phyloP scores from a whole-genome alignment of 2,888 invertebrate genomes.

The Mimachlamys varia region DNA sequence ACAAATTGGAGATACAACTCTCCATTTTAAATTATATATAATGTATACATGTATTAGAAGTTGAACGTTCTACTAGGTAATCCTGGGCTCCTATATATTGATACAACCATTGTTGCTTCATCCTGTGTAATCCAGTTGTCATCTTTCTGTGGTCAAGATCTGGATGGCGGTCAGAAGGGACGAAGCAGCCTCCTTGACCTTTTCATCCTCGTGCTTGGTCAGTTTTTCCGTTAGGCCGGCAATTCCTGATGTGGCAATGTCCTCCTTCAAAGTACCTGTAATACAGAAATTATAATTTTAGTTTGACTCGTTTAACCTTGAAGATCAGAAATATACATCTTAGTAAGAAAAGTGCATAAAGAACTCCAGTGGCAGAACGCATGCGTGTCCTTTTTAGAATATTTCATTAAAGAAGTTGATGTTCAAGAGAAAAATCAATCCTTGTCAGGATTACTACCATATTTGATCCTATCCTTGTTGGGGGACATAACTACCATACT shows the following conservation, averaged over 20 bases:
- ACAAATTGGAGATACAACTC: background rate
- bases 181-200: constrained; percentile 69
- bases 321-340: too few relatives aligned
- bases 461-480: too few relatives aligned
- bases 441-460: too few relatives aligned
- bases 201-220: constrained; percentile 66
- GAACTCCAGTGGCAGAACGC: too few relatives aligned
- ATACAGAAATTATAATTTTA: constrained; percentile 35
- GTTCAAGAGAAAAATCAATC: too few relatives aligned
- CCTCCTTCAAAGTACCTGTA: constrained; percentile 72
- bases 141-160: constrained; percentile 65
- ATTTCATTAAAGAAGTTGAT: too few relatives aligned
- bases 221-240: constrained; percentile 66
- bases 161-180: constrained; percentile 66
- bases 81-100: background rate
- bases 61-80: background rate
- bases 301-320: too few relatives aligned
- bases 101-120: background rate
- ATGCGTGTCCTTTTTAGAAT: too few relatives aligned
- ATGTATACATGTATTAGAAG: background rate
- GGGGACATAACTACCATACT: too few relatives aligned
- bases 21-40: background rate
- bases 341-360: too few relatives aligned
- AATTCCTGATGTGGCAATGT: constrained; percentile 68
- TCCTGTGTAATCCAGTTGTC: constrained; percentile 43